Evolutionary conservation across 1,140 invertebrate genomes (phyloP).

Genomic region (Trichonephila inaurata): DNA sequence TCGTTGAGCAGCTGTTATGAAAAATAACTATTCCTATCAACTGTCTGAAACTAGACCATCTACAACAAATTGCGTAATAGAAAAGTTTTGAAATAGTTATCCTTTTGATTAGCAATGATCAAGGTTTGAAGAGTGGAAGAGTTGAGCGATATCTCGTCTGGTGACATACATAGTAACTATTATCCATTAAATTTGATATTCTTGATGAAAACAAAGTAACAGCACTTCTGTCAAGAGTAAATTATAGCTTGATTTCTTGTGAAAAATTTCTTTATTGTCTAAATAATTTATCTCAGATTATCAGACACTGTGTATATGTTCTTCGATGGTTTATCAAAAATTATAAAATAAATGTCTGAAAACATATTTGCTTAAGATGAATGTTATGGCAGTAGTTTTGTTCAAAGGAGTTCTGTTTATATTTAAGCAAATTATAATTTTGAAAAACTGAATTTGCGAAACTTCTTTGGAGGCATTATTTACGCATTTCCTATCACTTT

Average conservation of each 20-base stretch:
- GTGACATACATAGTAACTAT: constrained; percentile 27
- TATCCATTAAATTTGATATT: background rate
- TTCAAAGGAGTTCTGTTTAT: no score
- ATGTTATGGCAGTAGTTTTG: no score
- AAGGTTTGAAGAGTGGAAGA: background rate
- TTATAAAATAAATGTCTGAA: no score
- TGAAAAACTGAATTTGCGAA: no score
- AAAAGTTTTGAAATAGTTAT: constrained; percentile 5
- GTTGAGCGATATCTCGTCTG: background rate
- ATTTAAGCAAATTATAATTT: no score
- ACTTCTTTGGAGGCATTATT: no score
- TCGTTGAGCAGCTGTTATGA: background rate
- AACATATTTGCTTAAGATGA: no score
- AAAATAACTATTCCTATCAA: background rate
- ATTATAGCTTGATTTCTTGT: background rate
- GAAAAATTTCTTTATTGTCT: background rate
- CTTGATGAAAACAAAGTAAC: background rate
- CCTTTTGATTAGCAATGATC: background rate
- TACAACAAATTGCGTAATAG: background rate
- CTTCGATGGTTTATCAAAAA: no score
- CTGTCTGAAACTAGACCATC: background rate
- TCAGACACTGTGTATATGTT: no score
- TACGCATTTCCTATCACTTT: no score
- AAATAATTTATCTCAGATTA: no score
- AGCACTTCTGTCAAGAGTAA: background rate